phyloP scores from a whole-genome alignment of 1,140 invertebrate genomes.

The Pseudomyrmex concolor region DNA sequence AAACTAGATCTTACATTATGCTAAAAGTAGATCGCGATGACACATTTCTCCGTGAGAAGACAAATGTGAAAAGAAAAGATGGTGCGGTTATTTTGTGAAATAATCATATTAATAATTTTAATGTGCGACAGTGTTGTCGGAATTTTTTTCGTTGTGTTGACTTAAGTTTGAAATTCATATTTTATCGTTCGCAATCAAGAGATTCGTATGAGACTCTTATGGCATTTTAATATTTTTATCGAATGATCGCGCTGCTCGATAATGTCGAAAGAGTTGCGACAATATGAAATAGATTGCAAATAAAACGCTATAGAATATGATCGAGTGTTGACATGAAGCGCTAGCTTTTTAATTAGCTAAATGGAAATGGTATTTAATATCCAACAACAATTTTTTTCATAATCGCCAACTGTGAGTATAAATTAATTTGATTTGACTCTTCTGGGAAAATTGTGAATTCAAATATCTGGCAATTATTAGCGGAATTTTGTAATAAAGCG shows the following conservation, averaged over 20 bases:
- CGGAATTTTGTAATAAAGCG: constrained; percentile 71
- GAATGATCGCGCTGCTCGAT: neutral
- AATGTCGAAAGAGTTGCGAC: neutral
- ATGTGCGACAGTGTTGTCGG: neutral
- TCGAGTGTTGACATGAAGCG: constrained; percentile 20
- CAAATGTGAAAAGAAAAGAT: neutral
- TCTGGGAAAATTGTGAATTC: constrained; percentile 51
- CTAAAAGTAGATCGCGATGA: neutral
- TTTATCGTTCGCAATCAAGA: constrained; percentile 11
- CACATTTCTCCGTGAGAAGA: neutral
- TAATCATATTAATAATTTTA: constrained; percentile 10
- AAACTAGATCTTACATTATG: constrained; percentile 9
- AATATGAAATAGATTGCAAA: constrained; percentile 28
- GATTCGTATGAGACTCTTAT: neutral
- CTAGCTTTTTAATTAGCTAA: constrained; percentile 52
- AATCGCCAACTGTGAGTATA: constrained; percentile 29
- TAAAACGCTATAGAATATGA: constrained; percentile 9
- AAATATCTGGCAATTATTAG: constrained; percentile 65
- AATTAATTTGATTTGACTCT: constrained; percentile 58
- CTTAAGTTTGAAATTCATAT: constrained; percentile 16
- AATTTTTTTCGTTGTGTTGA: constrained; percentile 6
- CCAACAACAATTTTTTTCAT: constrained; percentile 48
- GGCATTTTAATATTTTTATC: constrained; percentile 20
- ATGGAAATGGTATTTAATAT: constrained; percentile 58
- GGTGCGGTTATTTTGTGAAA: neutral